Percentiles rank a stretch among this genome's conserved stretches.
Evolutionary conservation across 2,888 invertebrate genomes (phyloP).

Genomic region (Pterobdella sp.): DNA sequence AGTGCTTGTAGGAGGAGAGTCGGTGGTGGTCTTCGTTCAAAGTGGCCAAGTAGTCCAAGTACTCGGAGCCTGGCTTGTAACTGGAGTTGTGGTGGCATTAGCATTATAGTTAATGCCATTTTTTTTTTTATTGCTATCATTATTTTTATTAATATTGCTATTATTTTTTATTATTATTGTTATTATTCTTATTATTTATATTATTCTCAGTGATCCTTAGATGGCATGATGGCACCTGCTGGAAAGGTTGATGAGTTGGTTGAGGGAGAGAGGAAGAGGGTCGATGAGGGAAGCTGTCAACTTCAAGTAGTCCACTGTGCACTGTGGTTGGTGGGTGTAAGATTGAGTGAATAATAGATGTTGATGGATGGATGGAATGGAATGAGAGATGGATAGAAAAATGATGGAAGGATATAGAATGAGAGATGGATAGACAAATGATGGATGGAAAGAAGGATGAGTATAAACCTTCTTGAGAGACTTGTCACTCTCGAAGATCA

Average conservation of each 20-base stretch:
- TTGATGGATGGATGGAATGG: neutral
- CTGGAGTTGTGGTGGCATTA: neutral
- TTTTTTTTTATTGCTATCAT: too few species aligned
- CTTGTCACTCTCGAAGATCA: slow-evolving; percentile 23
- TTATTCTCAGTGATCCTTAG: too few species aligned
- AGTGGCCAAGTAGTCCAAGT: slow-evolving; percentile 21
- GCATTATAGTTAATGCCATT: too few species aligned
- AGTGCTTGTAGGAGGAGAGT: slow-evolving; percentile 21
- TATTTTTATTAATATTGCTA: too few species aligned
- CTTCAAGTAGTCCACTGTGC: neutral
- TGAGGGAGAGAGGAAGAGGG: neutral
- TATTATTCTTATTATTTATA: too few species aligned
- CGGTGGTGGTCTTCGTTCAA: slow-evolving; percentile 23
- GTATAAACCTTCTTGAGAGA: slow-evolving; percentile 24
- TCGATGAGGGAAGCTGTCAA: neutral
- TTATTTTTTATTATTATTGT: too few species aligned
- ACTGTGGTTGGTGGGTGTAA: slow-evolving; percentile 41
- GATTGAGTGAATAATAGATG: slow-evolving; percentile 37
- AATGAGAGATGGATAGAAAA: neutral
- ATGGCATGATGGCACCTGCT: neutral
- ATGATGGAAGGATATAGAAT: too few species aligned
- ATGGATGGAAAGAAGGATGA: slow-evolving; percentile 7
- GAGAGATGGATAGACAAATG: too few species aligned
- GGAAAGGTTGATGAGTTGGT: neutral
- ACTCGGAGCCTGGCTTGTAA: slow-evolving; percentile 34